Evolutionary conservation across 2,113 vertebrate genomes (phyloP).

Genomic region (Hippocampus mohnikei): DNA sequence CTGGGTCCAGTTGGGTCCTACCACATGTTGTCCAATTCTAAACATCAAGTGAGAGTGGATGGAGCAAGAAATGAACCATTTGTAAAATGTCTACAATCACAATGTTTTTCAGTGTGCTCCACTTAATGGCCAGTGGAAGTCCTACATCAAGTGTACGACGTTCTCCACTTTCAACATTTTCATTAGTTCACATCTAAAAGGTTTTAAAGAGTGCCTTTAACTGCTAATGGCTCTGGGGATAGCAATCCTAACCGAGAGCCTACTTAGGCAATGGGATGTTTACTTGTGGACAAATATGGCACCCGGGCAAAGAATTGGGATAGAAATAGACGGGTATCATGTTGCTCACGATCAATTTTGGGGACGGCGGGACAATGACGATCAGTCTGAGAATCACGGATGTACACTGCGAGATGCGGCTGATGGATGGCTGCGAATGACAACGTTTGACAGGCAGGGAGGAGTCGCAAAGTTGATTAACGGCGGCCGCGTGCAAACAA

Average conservation of each 20-base stretch:
- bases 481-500: slow-evolving; percentile 23
- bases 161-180: slow-evolving; percentile 25
- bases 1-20: neutral
- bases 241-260: slow-evolving; percentile 37
- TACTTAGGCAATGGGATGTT: slow-evolving; percentile 37
- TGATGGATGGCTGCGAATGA: slow-evolving; percentile 24
- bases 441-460: slow-evolving; percentile 18
- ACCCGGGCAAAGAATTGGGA: slow-evolving; percentile 15
- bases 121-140: slow-evolving; percentile 44
- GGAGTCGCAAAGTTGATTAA: slow-evolving; percentile 15
- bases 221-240: slow-evolving; percentile 54
- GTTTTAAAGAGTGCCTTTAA: slow-evolving; percentile 61
- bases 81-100: neutral
- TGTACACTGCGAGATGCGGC: slow-evolving; percentile 3
- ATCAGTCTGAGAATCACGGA: slow-evolving; percentile 18
- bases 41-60: neutral
- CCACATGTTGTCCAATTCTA: neutral
- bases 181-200: slow-evolving; percentile 47
- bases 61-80: neutral
- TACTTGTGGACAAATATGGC: slow-evolving; percentile 32
- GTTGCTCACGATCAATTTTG: slow-evolving; percentile 56
- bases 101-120: slow-evolving; percentile 20
- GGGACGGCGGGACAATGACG: slow-evolving; percentile 32
- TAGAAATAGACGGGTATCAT: slow-evolving; percentile 47
- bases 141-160: slow-evolving; percentile 19